Conservation (phyloP, 2,797 vertebrate genomes). For the Argyrosomus regius region DNA sequence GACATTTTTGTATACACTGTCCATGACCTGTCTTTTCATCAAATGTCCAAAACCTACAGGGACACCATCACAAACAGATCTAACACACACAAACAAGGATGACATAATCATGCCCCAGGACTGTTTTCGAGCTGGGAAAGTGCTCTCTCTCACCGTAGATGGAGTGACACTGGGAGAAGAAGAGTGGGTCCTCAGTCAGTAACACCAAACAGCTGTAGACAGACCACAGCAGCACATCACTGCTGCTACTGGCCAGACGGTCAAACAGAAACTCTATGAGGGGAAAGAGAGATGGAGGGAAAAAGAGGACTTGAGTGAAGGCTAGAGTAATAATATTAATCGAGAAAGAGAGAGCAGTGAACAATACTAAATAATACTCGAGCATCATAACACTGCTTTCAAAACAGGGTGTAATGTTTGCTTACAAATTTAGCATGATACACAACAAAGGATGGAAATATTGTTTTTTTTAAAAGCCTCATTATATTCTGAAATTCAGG, state of each 20-base stretch:
- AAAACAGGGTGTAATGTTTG: conserved; percentile 10
- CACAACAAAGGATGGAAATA: neutral
- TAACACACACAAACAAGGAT: neutral
- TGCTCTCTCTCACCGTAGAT: conserved; percentile 90
- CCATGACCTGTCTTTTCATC: neutral
- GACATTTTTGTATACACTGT: neutral
- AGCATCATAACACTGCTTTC: neutral
- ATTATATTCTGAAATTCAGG: neutral
- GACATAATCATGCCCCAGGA: neutral
- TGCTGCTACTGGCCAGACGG: conserved; percentile 85
- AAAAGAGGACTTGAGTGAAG: neutral
- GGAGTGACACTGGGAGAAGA: conserved; percentile 95
- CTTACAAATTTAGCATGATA: neutral
- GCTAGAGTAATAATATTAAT: neutral
- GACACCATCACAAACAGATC: neutral
- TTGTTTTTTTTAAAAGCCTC: neutral
- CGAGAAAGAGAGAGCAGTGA: neutral
- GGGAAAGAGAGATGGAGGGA: conserved; percentile 1
- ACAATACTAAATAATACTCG: neutral
- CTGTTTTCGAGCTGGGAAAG: neutral
- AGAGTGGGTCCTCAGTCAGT: conserved; percentile 90
- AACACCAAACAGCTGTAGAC: conserved; percentile 91
- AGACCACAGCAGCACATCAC: conserved; percentile 91
- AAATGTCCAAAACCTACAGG: neutral
- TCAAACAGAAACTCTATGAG: conserved; percentile 94